A percentile compares a stretch with the other conserved stretches of the same genome.
phyloP scores from a whole-genome alignment of 2,888 invertebrate genomes.

The Neoaliturus tenellus region DNA sequence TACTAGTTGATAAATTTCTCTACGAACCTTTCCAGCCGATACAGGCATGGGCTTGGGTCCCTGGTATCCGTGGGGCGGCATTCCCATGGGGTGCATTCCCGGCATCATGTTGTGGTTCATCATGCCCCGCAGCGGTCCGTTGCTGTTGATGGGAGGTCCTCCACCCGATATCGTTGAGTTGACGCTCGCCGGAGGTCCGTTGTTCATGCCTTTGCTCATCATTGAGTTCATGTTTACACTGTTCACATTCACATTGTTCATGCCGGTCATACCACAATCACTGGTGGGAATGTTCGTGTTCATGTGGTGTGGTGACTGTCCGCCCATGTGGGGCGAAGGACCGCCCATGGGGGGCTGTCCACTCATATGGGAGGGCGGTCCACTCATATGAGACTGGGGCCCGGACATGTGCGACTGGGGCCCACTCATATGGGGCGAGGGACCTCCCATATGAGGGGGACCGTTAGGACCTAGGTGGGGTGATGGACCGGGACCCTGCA shows the following conservation, averaged over 20 bases:
- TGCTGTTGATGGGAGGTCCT: conserved; percentile 61
- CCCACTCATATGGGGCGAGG: conserved; percentile 54
- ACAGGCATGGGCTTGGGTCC: conserved; percentile 93
- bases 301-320: conserved; percentile 35
- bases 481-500: conserved; percentile 70
- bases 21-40: conserved; percentile 87
- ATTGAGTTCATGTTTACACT: conserved; percentile 53
- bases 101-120: conserved; percentile 69
- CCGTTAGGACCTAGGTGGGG: conserved; percentile 54
- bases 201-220: conserved; percentile 68
- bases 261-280: conserved; percentile 24
- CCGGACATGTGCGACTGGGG: not conserved
- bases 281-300: conserved; percentile 46
- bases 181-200: conserved; percentile 63
- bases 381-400: conserved; percentile 38
- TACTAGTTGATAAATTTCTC: too few relatives aligned
- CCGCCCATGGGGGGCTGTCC: conserved; percentile 25
- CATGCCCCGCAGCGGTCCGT: conserved; percentile 68
- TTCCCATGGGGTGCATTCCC: conserved; percentile 65
- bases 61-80: conserved; percentile 72
- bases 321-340: conserved; percentile 42
- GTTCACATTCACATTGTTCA: conserved; percentile 70
- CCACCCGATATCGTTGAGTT: conserved; percentile 6
- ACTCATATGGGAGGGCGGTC: conserved; percentile 19
- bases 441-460: conserved; percentile 48